These are phyloP conservation scores for Sebastes goodei DNA, from an alignment of 2,797 vertebrate genomes.

Conservation along the genomic window DNA sequence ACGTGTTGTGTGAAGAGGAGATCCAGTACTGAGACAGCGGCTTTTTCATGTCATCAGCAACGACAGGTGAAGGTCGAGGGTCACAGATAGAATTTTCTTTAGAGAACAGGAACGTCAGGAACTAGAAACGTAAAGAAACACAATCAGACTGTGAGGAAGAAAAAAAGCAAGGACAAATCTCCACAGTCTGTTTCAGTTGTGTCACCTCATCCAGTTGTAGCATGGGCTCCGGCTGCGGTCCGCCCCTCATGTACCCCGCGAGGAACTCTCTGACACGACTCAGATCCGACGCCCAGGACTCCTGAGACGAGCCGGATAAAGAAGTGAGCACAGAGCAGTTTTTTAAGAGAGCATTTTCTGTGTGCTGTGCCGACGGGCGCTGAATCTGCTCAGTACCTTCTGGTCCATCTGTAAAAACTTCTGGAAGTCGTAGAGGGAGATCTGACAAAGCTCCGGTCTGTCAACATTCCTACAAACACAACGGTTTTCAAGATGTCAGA, in stretches of 20 bases:
- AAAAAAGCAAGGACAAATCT: too few relatives aligned
- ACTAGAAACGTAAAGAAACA: constrained; percentile 73
- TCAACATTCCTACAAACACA: constrained; percentile 84
- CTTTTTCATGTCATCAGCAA: constrained; percentile 92
- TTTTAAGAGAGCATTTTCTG: neutral
- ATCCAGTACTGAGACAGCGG: constrained; percentile 98
- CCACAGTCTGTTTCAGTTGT: neutral
- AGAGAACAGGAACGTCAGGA: constrained; percentile 97
- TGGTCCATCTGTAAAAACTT: constrained; percentile 90
- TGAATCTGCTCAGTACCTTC: constrained; percentile 77
- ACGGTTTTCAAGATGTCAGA: constrained; percentile 19
- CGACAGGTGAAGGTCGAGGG: constrained; percentile 78
- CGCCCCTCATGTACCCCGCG: constrained; percentile 81
- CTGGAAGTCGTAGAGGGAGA: constrained; percentile 91
- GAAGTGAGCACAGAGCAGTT: constrained; percentile 8
- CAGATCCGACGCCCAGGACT: constrained; percentile 86
- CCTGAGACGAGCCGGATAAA: constrained; percentile 67
- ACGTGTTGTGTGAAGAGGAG: constrained; percentile 99
- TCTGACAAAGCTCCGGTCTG: constrained; percentile 87
- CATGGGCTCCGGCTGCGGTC: constrained; percentile 79
- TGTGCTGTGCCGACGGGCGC: neutral
- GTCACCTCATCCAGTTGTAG: constrained; percentile 89
- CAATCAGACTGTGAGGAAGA: neutral
- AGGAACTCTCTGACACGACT: constrained; percentile 85
- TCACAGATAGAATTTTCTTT: constrained; percentile 95